A percentile compares a stretch with the other conserved stretches of the same genome.
phyloP scores from a whole-genome alignment of 2,888 invertebrate species.

The Holacanthella duospinosa region DNA sequence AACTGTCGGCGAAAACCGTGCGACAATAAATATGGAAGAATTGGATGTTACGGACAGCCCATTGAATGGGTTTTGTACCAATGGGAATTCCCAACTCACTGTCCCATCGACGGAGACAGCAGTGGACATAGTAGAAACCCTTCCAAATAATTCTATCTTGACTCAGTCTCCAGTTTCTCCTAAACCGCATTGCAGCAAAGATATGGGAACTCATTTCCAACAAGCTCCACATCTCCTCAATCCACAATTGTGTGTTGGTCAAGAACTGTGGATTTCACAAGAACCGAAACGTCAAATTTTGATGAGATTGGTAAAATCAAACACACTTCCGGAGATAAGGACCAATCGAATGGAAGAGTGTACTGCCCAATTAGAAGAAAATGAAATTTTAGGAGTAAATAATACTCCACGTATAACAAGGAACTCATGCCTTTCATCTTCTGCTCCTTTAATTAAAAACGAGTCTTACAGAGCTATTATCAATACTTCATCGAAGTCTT shows the following conservation, averaged over 20 bases:
- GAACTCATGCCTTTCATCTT: slow-evolving; percentile 25
- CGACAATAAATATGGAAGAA: no score
- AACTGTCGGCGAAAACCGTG: no score
- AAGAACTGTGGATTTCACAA: background rate
- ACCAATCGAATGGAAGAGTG: background rate
- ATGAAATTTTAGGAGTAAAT: no score
- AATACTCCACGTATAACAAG: background rate
- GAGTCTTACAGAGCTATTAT: slow-evolving; percentile 23
- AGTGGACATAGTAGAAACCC: no score
- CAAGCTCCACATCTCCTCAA: background rate
- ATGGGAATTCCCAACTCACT: no score
- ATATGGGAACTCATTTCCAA: background rate
- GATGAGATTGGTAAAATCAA: slow-evolving; percentile 30
- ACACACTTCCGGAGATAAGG: slow-evolving; percentile 32
- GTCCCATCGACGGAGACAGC: no score
- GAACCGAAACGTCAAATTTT: background rate
- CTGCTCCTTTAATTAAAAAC: slow-evolving; percentile 25
- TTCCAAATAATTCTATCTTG: no score
- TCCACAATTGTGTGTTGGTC: background rate
- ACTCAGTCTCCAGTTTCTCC: no score
- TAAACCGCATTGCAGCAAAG: background rate
- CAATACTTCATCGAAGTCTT: slow-evolving; percentile 9
- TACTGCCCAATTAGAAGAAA: no score
- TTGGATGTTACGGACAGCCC: background rate
- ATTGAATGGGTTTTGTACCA: no score